phyloP scores from a whole-genome alignment of 2,797 vertebrate species.

The Onychomys torridus region DNA sequence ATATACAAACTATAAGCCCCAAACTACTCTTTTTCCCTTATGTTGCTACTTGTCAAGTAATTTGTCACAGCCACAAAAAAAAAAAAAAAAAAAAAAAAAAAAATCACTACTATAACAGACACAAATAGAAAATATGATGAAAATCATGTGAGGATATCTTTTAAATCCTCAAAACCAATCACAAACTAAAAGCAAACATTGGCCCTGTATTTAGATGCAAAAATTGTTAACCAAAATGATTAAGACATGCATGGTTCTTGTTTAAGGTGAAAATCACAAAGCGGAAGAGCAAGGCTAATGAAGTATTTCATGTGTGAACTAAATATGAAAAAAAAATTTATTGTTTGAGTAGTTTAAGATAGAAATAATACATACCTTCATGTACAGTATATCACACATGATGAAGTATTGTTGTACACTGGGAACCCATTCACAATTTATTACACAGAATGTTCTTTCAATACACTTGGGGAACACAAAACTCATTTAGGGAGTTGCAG shows the following conservation, averaged over 20 bases:
- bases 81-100: background rate
- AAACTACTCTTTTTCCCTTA: background rate
- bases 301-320: background rate
- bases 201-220: background rate
- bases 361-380: background rate
- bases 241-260: background rate
- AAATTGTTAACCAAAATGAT: background rate
- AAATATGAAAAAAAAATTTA: slow-evolving; percentile 14
- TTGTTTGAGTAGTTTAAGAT: background rate
- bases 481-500: background rate
- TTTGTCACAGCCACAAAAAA: background rate
- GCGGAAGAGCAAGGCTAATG: background rate
- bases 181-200: slow-evolving; percentile 1
- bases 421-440: background rate
- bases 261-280: background rate
- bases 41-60: background rate
- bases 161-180: slow-evolving; percentile 19
- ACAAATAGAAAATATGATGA: background rate
- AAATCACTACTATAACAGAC: background rate
- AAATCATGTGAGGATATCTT: background rate
- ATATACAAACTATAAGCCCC: background rate
- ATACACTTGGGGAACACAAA: background rate
- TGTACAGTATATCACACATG: background rate
- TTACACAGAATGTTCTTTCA: background rate
- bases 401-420: background rate